Evolutionary conservation across 2,888 invertebrate genomes (phyloP), one percentile per base, ranked within the genome.

Genomic region (Platycheirus rosarum): DNA sequence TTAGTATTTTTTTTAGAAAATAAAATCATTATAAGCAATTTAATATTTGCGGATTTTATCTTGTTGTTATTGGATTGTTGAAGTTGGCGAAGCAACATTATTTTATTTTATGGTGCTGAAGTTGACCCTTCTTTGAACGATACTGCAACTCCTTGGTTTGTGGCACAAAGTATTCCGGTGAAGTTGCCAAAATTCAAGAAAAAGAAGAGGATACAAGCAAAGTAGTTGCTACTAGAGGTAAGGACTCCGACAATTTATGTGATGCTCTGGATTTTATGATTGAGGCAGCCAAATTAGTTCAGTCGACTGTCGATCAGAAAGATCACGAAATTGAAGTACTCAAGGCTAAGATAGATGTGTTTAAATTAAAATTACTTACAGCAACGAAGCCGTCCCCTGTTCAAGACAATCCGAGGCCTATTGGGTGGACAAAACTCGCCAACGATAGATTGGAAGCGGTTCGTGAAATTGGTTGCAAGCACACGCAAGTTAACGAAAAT

Each of bases 251-350:
- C 9, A 11, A 42, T 23, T 37, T 29, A 16, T 62, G 46, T 20
- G 32, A 13, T 29, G 16, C 51, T 29, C n/a, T 48, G n/a, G 48
- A 48, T 23, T 20, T 48, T 48, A 11, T 48, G 13, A 48, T 48
- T 6, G 32, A 23, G n/a, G 48, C 23, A 23, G 23, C 51, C 11
- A 32, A 29, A 1, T 20, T 48, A 48, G 48, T 23, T 20, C 48
- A 48, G 23, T 23, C 48, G n/a, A n/a, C n/a, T n/a, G n/a, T n/a
- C n/a, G n/a, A n/a, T n/a, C n/a, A n/a, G n/a, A n/a, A n/a, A n/a
- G n/a, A n/a, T n/a, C n/a, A n/a, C n/a, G n/a, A n/a, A n/a, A n/a
- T n/a, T n/a, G n/a, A n/a, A n/a, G n/a, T n/a, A 23, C 23, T 48
- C 5, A 48, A 44, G 23, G 48, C 48, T 48, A 23, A 48, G 23